Conservation (phyloP, 2,113 vertebrate species). For the Laticauda colubrina region DNA sequence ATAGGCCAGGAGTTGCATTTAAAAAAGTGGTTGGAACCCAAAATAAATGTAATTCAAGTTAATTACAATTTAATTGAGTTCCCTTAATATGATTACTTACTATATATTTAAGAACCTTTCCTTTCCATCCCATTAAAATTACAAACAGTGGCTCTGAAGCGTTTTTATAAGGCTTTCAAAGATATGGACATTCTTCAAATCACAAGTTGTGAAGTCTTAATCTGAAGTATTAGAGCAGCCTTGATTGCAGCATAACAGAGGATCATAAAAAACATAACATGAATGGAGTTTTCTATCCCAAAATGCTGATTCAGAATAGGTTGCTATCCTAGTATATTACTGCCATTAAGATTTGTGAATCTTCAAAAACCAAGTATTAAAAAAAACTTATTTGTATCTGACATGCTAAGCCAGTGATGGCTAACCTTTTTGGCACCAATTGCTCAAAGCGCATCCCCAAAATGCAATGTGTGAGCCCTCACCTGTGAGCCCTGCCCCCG, state of each 20-base stretch:
- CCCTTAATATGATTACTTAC: neutral
- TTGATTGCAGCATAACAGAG: neutral
- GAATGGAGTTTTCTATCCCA: neutral
- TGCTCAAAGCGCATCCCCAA: no score
- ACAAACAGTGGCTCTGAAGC: neutral
- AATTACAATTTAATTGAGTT: neutral
- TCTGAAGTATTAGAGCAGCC: neutral
- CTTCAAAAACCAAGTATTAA: neutral
- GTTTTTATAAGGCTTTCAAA: neutral
- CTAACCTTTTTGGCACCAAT: no score
- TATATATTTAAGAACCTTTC: neutral
- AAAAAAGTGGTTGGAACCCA: neutral
- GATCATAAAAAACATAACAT: neutral
- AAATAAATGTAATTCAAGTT: neutral
- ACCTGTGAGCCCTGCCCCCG: no score
- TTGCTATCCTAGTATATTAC: slow-evolving; percentile 20
- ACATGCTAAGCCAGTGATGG: neutral
- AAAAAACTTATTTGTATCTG: neutral
- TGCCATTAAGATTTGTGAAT: slow-evolving; percentile 16
- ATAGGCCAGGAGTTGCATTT: neutral
- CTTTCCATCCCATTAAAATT: neutral
- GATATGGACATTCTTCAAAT: neutral
- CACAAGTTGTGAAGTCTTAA: neutral
- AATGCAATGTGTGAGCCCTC: no score
- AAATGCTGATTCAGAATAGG: neutral